Percentiles rank a stretch among this genome's conserved stretches.
phyloP scores from a whole-genome alignment of 37 sponge, comb jelly and placozoan species.

The Bolinopsis microptera region DNA sequence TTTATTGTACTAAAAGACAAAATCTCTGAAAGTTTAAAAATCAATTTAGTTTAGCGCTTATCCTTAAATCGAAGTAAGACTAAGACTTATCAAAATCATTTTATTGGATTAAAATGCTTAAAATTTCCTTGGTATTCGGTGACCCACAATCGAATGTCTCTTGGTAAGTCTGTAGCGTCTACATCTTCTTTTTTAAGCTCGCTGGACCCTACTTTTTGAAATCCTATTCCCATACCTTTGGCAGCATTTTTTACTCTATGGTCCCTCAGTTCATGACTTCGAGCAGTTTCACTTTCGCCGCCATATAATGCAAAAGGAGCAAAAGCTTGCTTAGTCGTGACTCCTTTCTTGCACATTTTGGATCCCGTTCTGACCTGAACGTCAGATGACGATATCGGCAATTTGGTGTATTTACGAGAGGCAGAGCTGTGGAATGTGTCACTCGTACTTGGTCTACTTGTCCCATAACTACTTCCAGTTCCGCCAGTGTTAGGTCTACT shows the following conservation, averaged over 20 bases:
- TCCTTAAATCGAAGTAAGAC: too few species aligned
- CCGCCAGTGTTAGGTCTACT: neutral
- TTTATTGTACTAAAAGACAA: too few species aligned
- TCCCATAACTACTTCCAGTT: neutral
- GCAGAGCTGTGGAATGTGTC: neutral
- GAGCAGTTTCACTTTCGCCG: neutral
- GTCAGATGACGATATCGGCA: neutral
- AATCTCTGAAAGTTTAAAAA: too few species aligned
- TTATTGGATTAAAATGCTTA: neutral
- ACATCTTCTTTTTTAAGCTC: neutral
- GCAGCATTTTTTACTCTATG: constrained; percentile 1
- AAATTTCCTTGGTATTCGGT: constrained; percentile 64
- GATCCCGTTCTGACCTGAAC: neutral
- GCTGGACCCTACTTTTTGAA: neutral
- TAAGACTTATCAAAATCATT: too few species aligned
- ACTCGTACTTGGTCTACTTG: neutral
- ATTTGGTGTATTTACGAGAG: neutral
- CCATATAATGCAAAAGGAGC: neutral
- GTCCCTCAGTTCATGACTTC: neutral
- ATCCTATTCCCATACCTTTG: neutral
- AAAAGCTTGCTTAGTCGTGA: neutral
- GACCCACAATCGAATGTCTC: constrained; percentile 1
- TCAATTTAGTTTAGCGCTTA: too few species aligned
- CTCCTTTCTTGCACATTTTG: neutral
- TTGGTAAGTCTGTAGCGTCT: constrained; percentile 8